A percentile compares a stretch with the other conserved stretches of the same genome.
Conservation (phyloP, 2,888 invertebrate species). For the Callosobruchus maculatus region DNA sequence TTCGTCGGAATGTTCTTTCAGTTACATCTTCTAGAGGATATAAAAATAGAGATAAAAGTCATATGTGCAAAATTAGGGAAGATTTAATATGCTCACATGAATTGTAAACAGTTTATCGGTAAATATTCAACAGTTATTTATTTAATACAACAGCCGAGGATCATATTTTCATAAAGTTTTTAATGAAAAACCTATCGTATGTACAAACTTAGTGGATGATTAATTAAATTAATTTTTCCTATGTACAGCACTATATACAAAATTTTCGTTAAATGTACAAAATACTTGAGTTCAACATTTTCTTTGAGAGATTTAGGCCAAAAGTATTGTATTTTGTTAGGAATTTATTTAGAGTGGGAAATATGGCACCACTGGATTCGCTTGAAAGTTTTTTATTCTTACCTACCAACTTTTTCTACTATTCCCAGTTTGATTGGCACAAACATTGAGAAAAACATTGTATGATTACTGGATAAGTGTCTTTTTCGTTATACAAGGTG, state of each 20-base stretch:
- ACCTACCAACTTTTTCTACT: background rate
- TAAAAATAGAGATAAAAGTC: background rate
- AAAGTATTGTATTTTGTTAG: background rate
- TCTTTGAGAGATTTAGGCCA: background rate
- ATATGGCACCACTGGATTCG: background rate
- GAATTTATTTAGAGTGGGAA: background rate
- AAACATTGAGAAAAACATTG: background rate
- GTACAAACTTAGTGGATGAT: background rate
- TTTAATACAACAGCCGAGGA: background rate
- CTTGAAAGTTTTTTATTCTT: background rate
- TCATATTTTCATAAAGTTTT: background rate
- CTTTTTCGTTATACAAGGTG: too few relatives aligned
- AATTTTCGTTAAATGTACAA: background rate
- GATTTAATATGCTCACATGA: background rate
- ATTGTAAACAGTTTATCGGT: background rate
- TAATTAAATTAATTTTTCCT: background rate
- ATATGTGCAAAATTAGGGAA: background rate
- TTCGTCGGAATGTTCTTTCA: background rate
- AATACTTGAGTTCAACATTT: background rate
- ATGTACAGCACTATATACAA: background rate
- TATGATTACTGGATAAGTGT: too few relatives aligned
- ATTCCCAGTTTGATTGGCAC: background rate
- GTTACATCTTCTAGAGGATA: background rate
- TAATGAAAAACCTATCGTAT: background rate
- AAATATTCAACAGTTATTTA: background rate